These are phyloP conservation scores for Microhierax caerulescens DNA, from an alignment of 2,797 vertebrate genomes.

Conservation along the genomic window DNA sequence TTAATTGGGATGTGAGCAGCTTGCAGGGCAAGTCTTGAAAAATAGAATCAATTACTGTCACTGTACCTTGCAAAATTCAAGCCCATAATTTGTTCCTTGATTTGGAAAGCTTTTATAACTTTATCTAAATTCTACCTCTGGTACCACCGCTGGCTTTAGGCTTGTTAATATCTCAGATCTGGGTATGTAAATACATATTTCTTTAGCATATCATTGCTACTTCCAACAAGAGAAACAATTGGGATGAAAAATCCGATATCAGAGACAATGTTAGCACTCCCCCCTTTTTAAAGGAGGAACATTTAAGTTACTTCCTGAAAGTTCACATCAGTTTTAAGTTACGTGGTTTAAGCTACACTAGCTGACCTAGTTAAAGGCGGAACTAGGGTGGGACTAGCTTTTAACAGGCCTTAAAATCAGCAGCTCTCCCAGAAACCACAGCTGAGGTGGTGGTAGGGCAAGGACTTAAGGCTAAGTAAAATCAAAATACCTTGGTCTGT, in stretches of 20 bases:
- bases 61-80: neutral
- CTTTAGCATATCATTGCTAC: neutral
- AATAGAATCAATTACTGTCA: slow-evolving; percentile 41
- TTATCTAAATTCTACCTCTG: slow-evolving; percentile 10
- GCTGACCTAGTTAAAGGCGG: neutral
- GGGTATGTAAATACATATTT: neutral
- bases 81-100: neutral
- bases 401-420: neutral
- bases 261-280: neutral
- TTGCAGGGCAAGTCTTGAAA: slow-evolving; percentile 16
- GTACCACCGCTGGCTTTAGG: neutral
- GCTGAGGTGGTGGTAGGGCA: neutral
- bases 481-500: neutral
- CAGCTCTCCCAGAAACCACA: neutral
- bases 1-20: slow-evolving; percentile 16
- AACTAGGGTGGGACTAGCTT: neutral
- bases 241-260: neutral
- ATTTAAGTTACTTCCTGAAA: neutral
- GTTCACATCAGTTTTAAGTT: neutral
- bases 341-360: neutral
- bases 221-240: neutral
- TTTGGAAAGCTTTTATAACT: slow-evolving; percentile 22
- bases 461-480: neutral
- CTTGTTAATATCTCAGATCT: neutral
- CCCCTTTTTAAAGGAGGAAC: neutral